A percentile compares a stretch with the other conserved stretches of the same genome.
phyloP scores from a whole-genome alignment of 2,113 vertebrate species.

The Plecturocebus donacophilus region DNA sequence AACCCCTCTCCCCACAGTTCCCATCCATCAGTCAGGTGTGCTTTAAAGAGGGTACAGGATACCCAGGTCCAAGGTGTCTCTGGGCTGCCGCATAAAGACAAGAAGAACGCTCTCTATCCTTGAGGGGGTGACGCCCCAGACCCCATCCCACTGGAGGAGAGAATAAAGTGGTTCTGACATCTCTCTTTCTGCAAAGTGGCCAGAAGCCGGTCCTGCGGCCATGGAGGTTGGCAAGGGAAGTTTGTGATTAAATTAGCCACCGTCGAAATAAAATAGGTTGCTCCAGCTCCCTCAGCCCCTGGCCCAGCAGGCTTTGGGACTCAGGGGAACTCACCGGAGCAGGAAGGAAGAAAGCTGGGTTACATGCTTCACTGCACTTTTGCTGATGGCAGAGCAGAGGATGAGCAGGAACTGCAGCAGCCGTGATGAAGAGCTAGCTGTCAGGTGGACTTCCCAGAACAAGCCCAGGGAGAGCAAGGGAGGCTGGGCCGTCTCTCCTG shows the following conservation, averaged over 20 bases:
- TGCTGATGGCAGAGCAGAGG: conserved; percentile 21
- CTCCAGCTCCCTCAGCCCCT: not conserved
- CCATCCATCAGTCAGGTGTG: not conserved
- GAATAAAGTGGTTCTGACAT: not conserved
- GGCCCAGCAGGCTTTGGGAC: not conserved
- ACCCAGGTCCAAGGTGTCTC: not conserved
- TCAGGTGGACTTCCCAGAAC: conserved; percentile 53
- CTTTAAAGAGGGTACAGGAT: not conserved
- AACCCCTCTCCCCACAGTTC: not conserved
- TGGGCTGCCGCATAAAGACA: not conserved
- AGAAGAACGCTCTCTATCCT: not conserved
- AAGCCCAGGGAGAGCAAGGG: not conserved
- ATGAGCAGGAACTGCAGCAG: conserved; percentile 54
- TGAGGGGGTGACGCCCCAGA: not conserved
- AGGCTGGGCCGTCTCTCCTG: not conserved
- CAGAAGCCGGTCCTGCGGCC: conserved; percentile 16
- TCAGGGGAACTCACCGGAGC: not conserved
- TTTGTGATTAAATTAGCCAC: conserved; percentile 43
- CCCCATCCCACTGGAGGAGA: not conserved
- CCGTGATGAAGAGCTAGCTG: conserved; percentile 12
- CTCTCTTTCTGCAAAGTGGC: conserved; percentile 57
- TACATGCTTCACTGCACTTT: conserved; percentile 49
- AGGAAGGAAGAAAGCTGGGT: conserved; percentile 21
- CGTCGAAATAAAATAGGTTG: conserved; percentile 16
- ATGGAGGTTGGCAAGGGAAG: conserved; percentile 15